Conservation (phyloP, 2,113 vertebrate species). For the Oceanites oceanicus region DNA sequence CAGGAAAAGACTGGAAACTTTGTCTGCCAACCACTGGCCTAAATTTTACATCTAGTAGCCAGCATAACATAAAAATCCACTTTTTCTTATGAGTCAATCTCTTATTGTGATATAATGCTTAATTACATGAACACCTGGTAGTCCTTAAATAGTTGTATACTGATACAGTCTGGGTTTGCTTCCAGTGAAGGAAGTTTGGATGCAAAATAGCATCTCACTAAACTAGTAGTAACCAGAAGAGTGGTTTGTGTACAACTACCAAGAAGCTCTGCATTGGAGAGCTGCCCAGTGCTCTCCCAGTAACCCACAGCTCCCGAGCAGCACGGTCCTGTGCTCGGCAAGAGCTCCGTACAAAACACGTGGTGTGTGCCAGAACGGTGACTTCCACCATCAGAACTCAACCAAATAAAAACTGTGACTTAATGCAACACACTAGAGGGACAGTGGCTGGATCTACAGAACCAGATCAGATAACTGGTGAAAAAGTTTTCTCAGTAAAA, state of each 20-base stretch:
- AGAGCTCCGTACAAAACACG: accelerated
- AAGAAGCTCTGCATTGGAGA: not conserved
- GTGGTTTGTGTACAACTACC: not conserved
- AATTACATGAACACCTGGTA: not conserved
- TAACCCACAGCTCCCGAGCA: not conserved
- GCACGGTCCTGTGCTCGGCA: not conserved
- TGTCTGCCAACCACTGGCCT: not conserved
- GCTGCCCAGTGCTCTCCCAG: not conserved
- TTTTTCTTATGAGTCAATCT: not conserved
- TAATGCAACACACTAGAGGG: not conserved
- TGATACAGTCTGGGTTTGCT: not conserved
- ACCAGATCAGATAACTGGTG: not conserved
- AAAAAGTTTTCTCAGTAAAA: not conserved
- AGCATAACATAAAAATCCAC: not conserved
- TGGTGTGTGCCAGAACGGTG: not conserved
- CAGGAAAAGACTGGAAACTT: not conserved
- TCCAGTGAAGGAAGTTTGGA: not conserved
- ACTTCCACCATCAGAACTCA: not conserved
- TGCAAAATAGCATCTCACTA: not conserved
- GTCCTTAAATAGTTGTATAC: not conserved
- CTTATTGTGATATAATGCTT: not conserved
- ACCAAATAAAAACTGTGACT: not conserved
- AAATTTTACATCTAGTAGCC: not conserved
- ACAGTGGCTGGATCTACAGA: not conserved
- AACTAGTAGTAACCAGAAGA: not conserved